phyloP scores from a whole-genome alignment of 1,140 invertebrate genomes.

The Neodiprion virginianus region DNA sequence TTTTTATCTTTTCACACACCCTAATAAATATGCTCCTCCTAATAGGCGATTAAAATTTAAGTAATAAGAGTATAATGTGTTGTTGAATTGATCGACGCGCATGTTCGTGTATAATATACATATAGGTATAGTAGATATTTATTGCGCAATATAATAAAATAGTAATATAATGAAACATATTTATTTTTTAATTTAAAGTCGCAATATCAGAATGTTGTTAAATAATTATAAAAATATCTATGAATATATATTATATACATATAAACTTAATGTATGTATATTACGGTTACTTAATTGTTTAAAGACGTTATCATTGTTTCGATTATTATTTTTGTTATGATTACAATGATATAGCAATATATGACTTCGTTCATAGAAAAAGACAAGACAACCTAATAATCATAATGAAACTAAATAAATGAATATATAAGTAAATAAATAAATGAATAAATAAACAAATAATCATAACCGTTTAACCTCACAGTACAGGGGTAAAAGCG shows the following conservation, averaged over 20 bases:
- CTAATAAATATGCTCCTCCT: too few species aligned
- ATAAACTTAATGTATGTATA: neutral
- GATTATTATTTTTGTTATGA: too few species aligned
- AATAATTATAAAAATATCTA: neutral
- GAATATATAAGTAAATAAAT: neutral
- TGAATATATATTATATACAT: neutral
- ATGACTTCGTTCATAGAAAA: too few species aligned
- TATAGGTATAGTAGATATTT: too few species aligned
- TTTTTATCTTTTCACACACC: too few species aligned
- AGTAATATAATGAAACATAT: too few species aligned
- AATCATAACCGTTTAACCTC: slow-evolving; percentile 8
- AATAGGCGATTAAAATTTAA: too few species aligned
- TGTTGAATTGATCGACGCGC: neutral
- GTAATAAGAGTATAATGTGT: too few species aligned
- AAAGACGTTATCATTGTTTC: neutral
- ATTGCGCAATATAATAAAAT: too few species aligned
- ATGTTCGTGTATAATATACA: neutral
- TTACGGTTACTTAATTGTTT: neutral
- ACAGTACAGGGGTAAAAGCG: slow-evolving; percentile 14
- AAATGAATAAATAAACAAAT: neutral
- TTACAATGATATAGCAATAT: too few species aligned
- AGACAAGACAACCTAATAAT: too few species aligned
- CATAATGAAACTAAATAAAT: neutral
- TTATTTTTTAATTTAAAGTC: neutral
- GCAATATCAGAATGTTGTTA: slow-evolving; percentile 4